phyloP scores from a whole-genome alignment of 2,888 invertebrate genomes.

The Synergus itoensis region DNA sequence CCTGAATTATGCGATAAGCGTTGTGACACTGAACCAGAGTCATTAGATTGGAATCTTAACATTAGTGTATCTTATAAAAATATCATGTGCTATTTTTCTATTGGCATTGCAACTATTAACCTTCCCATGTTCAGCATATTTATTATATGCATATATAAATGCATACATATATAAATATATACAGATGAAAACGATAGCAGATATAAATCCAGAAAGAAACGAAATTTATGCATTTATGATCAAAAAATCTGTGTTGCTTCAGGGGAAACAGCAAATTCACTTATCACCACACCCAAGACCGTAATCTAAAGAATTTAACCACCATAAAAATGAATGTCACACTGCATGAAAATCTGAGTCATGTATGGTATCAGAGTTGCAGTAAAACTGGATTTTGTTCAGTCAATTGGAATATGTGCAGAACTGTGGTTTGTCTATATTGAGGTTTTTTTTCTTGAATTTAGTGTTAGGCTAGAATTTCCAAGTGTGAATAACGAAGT shows the following conservation, averaged over 20 bases:
- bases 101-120: slow-evolving; percentile 2
- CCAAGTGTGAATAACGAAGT: neutral
- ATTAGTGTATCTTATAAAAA: neutral
- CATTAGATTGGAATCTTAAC: neutral
- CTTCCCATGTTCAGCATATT: neutral
- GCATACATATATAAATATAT: neutral
- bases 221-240: neutral
- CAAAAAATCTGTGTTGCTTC: neutral
- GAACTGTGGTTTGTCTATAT: neutral
- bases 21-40: slow-evolving; percentile 6
- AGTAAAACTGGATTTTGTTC: neutral
- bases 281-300: slow-evolving; percentile 19
- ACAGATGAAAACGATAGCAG: neutral
- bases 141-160: neutral
- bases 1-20: neutral
- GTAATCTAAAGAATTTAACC: neutral
- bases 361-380: neutral
- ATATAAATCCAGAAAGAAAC: neutral
- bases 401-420: neutral
- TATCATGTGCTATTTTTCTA: neutral
- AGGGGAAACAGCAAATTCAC: neutral
- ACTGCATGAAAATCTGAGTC: slow-evolving; percentile 14
- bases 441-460: neutral
- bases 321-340: slow-evolving; percentile 29
- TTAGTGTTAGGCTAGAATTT: neutral